Conservation (phyloP, 1,140 invertebrate species). For the Heliconius melpomene region DNA sequence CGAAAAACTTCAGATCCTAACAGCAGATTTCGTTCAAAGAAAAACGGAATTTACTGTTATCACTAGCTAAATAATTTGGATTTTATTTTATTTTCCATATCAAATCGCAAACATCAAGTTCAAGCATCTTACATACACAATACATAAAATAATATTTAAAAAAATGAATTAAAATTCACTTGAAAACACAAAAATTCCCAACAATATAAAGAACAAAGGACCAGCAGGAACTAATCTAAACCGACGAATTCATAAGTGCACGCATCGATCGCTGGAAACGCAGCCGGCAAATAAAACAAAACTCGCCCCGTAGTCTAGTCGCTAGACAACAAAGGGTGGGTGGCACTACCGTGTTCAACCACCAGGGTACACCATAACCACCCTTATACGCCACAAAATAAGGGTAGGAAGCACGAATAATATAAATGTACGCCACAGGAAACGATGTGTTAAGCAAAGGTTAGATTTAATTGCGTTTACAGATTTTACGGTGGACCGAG, state of each 20-base stretch:
- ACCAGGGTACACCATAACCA: conserved; percentile 34
- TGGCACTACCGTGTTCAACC: conserved; percentile 48
- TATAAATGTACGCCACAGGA: conserved; percentile 50
- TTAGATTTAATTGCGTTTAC: conserved; percentile 74
- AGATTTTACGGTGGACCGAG: conserved; percentile 60
- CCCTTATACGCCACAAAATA: conserved; percentile 33
- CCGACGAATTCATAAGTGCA: conserved; percentile 56
- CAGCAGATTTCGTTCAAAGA: too few relatives aligned
- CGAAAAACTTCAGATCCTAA: too few relatives aligned
- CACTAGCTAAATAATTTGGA: neutral
- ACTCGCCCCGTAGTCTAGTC: conserved; percentile 70
- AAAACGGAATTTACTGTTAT: neutral
- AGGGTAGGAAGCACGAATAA: conserved; percentile 28
- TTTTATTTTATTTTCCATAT: too few relatives aligned
- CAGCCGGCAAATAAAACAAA: conserved; percentile 73
- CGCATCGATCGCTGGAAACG: conserved; percentile 67
- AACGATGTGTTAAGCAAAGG: conserved; percentile 71
- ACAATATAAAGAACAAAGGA: neutral
- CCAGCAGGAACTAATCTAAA: conserved; percentile 39
- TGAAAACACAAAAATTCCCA: neutral
- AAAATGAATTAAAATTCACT: neutral
- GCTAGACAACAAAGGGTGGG: conserved; percentile 75
- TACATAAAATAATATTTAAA: neutral
- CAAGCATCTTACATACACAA: neutral
- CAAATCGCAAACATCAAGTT: neutral